Evolutionary conservation across 1,140 invertebrate genomes (phyloP), one percentile per base, ranked within the genome.

Genomic region (Aphelenchoides avenae): DNA sequence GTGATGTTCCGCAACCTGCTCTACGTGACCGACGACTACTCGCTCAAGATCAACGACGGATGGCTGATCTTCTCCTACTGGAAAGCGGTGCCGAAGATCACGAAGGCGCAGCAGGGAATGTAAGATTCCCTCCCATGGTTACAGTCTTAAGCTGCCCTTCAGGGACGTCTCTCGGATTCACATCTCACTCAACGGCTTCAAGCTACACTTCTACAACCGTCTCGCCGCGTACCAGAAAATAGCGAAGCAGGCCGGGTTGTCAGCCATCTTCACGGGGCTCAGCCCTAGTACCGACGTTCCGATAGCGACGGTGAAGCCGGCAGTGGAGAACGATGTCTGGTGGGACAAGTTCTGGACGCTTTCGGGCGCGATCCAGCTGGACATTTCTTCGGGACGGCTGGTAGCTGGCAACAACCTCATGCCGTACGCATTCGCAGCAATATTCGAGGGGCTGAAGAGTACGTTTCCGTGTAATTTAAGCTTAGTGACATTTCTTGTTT

Each of bases 1-100:
- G 87, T 97, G 36, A 98, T 98, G 93, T 95, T 97, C 80, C 83
- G 91, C 63, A 90, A 96, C 82, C 84, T 97, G 72, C 86, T 89
- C 44, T 93, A 89, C 68, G 88, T 94, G 36, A 93, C 88, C 42
- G 87, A 91, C 79, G 92, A 98, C 81, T 94, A 89, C 78, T 89
- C 88, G 31, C 77, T 94, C 34, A 83, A 91, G 66, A 84, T 94
- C 58, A 91, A 96, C 80, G 92, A 97, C 84, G 94, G 92, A 5
- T 96, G 90, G 60, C 24, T 74, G 26, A 52, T 78, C n/a, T 68
- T 76, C 39, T 71, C 66, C 13, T 72, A 70, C 42, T 66, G 63
- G 76, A 72, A 42, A 43, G 52, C 39, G n/a, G 57, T 76, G 13
- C 48, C 59, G 13, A 66, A 57, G 26, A 47, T 61, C 20, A 26